A percentile compares a stretch with the other conserved stretches of the same genome.
Evolutionary conservation across 2,797 vertebrate genomes (phyloP).

Genomic region (Anguilla marmorata): DNA sequence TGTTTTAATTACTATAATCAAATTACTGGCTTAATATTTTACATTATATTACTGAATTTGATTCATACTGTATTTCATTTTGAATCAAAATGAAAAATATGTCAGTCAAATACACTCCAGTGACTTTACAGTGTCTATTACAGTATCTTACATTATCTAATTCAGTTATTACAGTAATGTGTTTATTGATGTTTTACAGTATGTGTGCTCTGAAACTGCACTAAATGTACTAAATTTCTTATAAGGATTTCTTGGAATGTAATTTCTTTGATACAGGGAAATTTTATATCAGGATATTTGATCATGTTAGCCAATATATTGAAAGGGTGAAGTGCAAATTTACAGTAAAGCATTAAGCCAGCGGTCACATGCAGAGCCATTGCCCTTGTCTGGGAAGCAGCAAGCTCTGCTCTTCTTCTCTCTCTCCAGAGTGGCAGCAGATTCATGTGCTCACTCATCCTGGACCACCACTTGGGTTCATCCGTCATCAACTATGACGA

Average conservation of each 20-base stretch:
- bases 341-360: too few relatives aligned
- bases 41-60: not conserved
- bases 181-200: too few relatives aligned
- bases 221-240: not conserved
- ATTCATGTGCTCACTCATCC: constrained; percentile 80
- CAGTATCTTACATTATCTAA: not conserved
- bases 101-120: too few relatives aligned
- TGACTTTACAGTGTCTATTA: too few relatives aligned
- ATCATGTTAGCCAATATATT: not conserved
- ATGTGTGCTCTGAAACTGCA: too few relatives aligned
- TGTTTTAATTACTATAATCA: too few relatives aligned
- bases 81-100: too few relatives aligned
- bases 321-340: not conserved
- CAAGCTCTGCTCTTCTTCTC: constrained; percentile 38
- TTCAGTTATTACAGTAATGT: not conserved
- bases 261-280: not conserved
- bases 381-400: not conserved
- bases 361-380: not conserved
- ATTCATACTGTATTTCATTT: too few relatives aligned
- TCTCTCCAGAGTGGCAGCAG: constrained; percentile 78
- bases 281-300: not conserved
- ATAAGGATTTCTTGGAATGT: not conserved
- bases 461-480: constrained; percentile 78
- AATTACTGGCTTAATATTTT: not conserved
- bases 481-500: constrained; percentile 86